Conservation (phyloP, 2,888 invertebrate genomes). For the Caenorhabditis sulstoni region DNA sequence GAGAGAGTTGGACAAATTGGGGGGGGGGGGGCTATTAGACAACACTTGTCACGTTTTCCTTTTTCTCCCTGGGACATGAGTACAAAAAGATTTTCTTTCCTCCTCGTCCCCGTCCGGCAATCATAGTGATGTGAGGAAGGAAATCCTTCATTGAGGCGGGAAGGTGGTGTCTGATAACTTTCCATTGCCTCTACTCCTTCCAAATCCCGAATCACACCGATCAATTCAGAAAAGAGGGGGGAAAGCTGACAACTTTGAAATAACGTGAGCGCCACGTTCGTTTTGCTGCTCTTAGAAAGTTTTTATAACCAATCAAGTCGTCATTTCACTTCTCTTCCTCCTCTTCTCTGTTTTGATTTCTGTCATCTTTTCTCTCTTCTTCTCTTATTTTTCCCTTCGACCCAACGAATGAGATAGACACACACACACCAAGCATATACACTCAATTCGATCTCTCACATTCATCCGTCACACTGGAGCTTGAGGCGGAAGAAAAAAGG, state of each 20-base stretch:
- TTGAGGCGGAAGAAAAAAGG: neutral
- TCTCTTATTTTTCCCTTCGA: neutral
- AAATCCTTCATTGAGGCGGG: no score
- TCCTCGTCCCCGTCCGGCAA: no score
- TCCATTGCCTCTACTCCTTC: conserved; percentile 1
- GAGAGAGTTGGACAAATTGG: neutral
- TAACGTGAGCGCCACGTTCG: conserved; percentile 1
- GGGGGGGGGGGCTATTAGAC: neutral
- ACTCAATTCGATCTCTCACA: conserved; percentile 13
- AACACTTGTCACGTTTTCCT: conserved; percentile 34
- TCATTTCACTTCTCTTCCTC: neutral
- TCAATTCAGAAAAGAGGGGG: no score
- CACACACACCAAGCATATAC: conserved; percentile 6
- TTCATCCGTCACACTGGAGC: conserved; percentile 6
- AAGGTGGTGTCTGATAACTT: no score
- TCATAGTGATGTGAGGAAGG: no score
- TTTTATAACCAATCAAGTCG: conserved; percentile 9
- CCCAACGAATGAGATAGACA: conserved; percentile 5
- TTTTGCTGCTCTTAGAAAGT: neutral
- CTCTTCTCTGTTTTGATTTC: neutral
- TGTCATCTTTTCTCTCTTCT: no score
- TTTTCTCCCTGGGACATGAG: neutral
- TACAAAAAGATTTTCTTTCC: no score
- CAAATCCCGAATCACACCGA: conserved; percentile 8
- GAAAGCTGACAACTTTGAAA: neutral